Percentiles rank a stretch among this genome's conserved stretches.
These are phyloP conservation scores for Agrotis puta DNA, from an alignment of 2,888 invertebrate species.

Conservation along the genomic window DNA sequence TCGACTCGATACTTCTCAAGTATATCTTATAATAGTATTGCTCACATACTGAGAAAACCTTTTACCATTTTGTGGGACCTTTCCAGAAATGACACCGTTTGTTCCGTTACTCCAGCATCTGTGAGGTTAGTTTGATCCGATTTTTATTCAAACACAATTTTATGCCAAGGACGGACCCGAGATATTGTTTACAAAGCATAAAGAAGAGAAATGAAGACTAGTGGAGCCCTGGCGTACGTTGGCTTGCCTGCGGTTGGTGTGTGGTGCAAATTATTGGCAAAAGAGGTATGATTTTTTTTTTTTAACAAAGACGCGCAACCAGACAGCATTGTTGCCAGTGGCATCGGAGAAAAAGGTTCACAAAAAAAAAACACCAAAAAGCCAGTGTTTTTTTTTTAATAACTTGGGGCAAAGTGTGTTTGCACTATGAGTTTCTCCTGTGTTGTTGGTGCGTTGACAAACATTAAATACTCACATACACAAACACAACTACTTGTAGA, in stretches of 20 bases:
- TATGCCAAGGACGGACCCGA: slow-evolving; percentile 59
- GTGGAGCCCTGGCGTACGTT: slow-evolving; percentile 72
- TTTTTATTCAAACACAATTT: slow-evolving; percentile 72
- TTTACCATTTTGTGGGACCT: slow-evolving; percentile 26
- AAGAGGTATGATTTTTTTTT: too few species aligned
- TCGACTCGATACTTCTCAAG: slow-evolving; percentile 27
- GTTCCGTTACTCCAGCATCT: slow-evolving; percentile 39
- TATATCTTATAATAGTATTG: slow-evolving; percentile 33
- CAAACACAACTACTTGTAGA: too few species aligned
- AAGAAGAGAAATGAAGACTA: slow-evolving; percentile 77
- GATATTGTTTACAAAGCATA: slow-evolving; percentile 78
- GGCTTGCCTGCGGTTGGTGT: slow-evolving; percentile 67
- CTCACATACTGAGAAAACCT: slow-evolving; percentile 30
- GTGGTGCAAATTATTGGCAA: slow-evolving; percentile 49
- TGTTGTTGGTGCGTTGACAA: too few species aligned
- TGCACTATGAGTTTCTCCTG: too few species aligned
- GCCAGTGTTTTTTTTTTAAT: too few species aligned
- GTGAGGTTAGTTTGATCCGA: slow-evolving; percentile 61
- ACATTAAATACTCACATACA: too few species aligned
- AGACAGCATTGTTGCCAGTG: too few species aligned
- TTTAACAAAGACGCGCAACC: too few species aligned
- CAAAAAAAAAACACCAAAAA: too few species aligned
- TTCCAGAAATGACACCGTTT: slow-evolving; percentile 32
- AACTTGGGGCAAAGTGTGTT: too few species aligned
- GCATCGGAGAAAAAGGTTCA: too few species aligned